phyloP scores from a whole-genome alignment of 2,888 invertebrate genomes.

The Tinea semifulvella region DNA sequence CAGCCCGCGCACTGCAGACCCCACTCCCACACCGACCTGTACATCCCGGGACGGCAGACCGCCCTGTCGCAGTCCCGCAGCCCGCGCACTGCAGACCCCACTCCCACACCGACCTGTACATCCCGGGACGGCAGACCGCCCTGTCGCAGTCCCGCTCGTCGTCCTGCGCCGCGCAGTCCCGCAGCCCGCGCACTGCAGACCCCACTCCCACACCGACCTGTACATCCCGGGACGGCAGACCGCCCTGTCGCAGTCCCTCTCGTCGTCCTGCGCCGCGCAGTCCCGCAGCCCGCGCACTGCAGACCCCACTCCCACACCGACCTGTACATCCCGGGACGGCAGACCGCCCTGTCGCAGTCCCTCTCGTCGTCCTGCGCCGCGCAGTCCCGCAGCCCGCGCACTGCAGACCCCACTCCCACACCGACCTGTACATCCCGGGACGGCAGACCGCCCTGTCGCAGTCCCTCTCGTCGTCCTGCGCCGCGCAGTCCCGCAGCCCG shows the following conservation, averaged over 20 bases:
- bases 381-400: neutral
- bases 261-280: slow-evolving; percentile 61
- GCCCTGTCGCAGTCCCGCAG: slow-evolving; percentile 33
- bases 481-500: slow-evolving; percentile 70
- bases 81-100: slow-evolving; percentile 27
- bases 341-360: slow-evolving; percentile 34
- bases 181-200: slow-evolving; percentile 70
- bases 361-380: no score
- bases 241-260: neutral
- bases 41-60: neutral
- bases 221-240: slow-evolving; percentile 34
- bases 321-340: neutral
- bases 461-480: slow-evolving; percentile 43
- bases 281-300: slow-evolving; percentile 75
- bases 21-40: neutral
- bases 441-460: slow-evolving; percentile 70
- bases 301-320: neutral
- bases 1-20: no score
- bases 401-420: slow-evolving; percentile 39
- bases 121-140: slow-evolving; percentile 70
- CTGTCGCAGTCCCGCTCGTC: slow-evolving; percentile 56
- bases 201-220: slow-evolving; percentile 54
- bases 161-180: slow-evolving; percentile 64
- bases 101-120: slow-evolving; percentile 64
- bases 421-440: slow-evolving; percentile 71